Evolutionary conservation across 2,888 invertebrate species (phyloP), one percentile per base, ranked within the genome.

Genomic region (Cantharis rustica): DNA sequence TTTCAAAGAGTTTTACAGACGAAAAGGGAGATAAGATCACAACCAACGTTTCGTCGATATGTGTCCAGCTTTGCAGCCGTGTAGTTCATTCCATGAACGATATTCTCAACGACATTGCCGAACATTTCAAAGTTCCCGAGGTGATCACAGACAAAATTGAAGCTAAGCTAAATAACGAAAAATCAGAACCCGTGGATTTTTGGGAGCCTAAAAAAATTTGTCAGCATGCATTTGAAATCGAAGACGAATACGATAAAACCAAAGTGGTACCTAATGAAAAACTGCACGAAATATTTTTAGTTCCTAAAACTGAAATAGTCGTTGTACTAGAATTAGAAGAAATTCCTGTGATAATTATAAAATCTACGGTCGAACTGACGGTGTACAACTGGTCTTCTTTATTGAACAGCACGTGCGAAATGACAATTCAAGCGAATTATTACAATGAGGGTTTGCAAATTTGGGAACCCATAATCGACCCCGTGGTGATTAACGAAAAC

Each of bases 391-490:
- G 94, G 94, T 92, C 93, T 0, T 90, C 90, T 20, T 77, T 87
- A 15, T 72, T 88, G 23, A 88, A 87, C 73, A 86, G 86, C 69
- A 87, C 85, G 3, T 85, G 87, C 0, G 88, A 89, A 2, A 73
- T 90, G 1, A 88, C 89, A 1, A 72, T 90, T 5, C 89, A 89
- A 75, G 91, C 90, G 0, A 89, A 88, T 81, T 88, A 87, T 79
- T 88, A 86, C 79, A 88, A 88, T 77, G 88, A 88, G 73, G 83
- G 81, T 74, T 78, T 85, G 26, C 88, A 88, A 81, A 83, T 90
- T 10, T 97, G 97, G 97, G 96, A 97, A 85, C 96, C 96, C 0
- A 86, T 97, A 1, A 86, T 96, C 1, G 96, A 96, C 82, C 95
- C 95, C 0, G 91, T 93, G 0, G 91, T 93, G 0, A 90, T 91